Conservation (phyloP, 2,888 invertebrate species). For the Drosophila testacea region DNA sequence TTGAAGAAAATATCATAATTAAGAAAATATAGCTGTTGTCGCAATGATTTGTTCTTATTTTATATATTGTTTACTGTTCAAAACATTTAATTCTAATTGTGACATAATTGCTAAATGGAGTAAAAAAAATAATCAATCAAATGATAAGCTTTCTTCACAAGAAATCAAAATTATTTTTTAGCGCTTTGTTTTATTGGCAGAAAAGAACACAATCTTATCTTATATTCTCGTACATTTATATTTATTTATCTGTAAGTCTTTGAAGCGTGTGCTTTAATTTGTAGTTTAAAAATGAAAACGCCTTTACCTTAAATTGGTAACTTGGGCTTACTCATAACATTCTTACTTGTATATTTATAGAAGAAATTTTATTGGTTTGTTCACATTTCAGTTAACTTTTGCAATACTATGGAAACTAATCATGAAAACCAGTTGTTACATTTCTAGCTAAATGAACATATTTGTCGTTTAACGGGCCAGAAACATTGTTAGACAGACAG, state of each 20-base stretch:
- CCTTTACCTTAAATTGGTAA: background rate
- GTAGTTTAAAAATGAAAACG: background rate
- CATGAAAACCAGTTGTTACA: slow-evolving; percentile 8
- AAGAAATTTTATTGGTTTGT: background rate
- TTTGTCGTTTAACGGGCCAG: background rate
- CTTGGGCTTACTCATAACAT: background rate
- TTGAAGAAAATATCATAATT: too few relatives aligned
- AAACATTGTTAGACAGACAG: background rate
- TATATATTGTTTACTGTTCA: too few relatives aligned
- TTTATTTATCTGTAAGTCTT: slow-evolving; percentile 12
- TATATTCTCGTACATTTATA: background rate
- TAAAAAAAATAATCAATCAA: slow-evolving; percentile 6
- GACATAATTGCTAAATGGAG: background rate
- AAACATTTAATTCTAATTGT: background rate
- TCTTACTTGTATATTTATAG: background rate
- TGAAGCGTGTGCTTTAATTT: slow-evolving; percentile 9
- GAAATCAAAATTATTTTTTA: background rate
- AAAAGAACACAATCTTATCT: slow-evolving; percentile 36
- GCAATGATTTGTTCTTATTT: background rate
- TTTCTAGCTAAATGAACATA: background rate
- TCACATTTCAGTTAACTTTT: background rate
- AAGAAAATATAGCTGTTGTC: background rate
- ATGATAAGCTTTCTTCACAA: slow-evolving; percentile 2
- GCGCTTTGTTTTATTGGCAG: background rate
- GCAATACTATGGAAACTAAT: background rate